Evolutionary conservation across 2,797 vertebrate genomes (phyloP).

Genomic region (Micrastur ruficollis): DNA sequence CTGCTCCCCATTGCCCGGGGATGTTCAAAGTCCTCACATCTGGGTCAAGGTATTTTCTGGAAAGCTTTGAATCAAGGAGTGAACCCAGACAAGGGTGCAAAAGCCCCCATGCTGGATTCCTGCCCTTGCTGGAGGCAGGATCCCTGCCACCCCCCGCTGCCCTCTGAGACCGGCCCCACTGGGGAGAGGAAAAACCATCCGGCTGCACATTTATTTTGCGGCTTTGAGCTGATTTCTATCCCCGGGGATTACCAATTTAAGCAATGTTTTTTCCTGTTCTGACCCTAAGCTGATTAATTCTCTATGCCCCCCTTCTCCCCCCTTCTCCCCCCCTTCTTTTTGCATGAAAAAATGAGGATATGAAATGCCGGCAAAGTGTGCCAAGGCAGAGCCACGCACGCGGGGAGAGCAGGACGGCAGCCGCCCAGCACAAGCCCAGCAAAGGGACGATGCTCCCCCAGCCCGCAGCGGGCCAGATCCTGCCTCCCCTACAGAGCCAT

Average conservation of each 20-base stretch:
- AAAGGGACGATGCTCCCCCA: background rate
- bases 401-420: background rate
- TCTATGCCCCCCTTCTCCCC: background rate
- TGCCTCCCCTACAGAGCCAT: background rate
- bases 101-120: background rate
- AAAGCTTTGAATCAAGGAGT: background rate
- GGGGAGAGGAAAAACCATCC: background rate
- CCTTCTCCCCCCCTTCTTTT: background rate
- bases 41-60: background rate
- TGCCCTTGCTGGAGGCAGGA: background rate
- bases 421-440: accelerated
- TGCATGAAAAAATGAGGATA: background rate
- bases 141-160: background rate
- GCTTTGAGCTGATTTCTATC: conserved; percentile 29
- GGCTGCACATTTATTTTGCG: background rate
- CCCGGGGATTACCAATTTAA: conserved; percentile 43
- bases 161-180: background rate
- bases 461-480: accelerated
- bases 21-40: accelerated
- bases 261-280: conserved; percentile 48
- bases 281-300: conserved; percentile 64
- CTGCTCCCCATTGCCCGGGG: background rate
- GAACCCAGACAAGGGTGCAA: background rate
- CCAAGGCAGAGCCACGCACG: background rate
- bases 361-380: background rate